Conservation (phyloP, 2,797 vertebrate species). For the Loris lydekkerianus region DNA sequence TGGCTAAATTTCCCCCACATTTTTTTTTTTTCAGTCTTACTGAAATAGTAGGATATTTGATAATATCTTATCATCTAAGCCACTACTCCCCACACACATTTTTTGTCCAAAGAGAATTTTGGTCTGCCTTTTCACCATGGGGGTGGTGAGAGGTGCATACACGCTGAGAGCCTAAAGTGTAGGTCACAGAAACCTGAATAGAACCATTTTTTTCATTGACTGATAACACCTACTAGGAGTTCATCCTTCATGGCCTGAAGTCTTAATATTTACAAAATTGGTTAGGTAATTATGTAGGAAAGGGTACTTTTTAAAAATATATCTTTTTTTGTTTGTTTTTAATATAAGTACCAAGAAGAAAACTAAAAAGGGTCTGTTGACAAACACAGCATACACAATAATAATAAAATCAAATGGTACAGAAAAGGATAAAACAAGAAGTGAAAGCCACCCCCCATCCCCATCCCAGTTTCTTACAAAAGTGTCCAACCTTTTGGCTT, state of each 20-base stretch:
- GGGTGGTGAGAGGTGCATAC: background rate
- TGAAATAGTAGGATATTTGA: background rate
- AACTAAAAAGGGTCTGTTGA: background rate
- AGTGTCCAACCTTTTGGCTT: no score
- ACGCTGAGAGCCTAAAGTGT: background rate
- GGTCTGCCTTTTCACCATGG: background rate
- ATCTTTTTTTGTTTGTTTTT: slow-evolving; percentile 9
- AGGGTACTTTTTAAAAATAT: slow-evolving; percentile 24
- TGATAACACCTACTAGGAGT: background rate
- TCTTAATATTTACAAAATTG: background rate
- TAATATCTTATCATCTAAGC: slow-evolving; percentile 23
- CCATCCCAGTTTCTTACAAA: background rate
- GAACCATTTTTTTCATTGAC: background rate
- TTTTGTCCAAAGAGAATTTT: background rate
- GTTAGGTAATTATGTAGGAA: background rate
- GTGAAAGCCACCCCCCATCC: background rate
- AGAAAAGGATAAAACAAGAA: slow-evolving; percentile 20
- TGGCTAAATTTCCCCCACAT: background rate
- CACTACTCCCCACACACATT: background rate
- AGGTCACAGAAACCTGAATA: background rate
- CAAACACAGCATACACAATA: background rate
- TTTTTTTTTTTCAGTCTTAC: background rate
- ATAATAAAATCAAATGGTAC: background rate
- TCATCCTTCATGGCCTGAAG: background rate
- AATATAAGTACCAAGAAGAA: slow-evolving; percentile 5